Base-by-base conservation (phyloP, 1,140 invertebrate genomes). In the Ceratitis capitata region DNA sequence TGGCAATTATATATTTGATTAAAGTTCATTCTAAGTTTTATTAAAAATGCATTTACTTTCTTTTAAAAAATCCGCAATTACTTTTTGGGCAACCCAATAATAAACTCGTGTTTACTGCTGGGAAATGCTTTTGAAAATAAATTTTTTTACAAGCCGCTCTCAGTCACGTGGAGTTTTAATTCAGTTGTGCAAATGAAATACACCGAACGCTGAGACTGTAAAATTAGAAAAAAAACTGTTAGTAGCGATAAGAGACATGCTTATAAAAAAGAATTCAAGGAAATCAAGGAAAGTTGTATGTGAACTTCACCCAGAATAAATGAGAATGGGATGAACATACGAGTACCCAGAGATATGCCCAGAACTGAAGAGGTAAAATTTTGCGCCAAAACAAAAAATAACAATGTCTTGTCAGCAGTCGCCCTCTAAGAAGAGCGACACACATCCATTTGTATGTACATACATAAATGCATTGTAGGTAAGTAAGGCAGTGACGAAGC, bases 121-220 rank as follows among this genome's bases (percentile, higher is more conserved):
- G n/a, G n/a, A n/a, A n/a, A n/a, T n/a, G n/a, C n/a, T n/a, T n/a
- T n/a, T n/a, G n/a, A n/a, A n/a, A n/a, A n/a, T n/a, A n/a, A n/a
- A n/a, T n/a, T n/a, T n/a, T n/a, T n/a, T n/a, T n/a, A n/a, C n/a
- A n/a, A n/a, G n/a, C n/a, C n/a, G n/a, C n/a, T n/a, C n/a, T n/a
- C n/a, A n/a, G n/a, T n/a, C 39, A 19, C 26, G 69, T 23, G 16
- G 69, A 78, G 45, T 45, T 78, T 45, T 45, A 78, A 78, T 78
- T 45, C 69, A 42, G 69, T 45, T 78, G 45, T 78, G 69, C 39
- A 78, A 78, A 78, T 78, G 19, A 78, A 78, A 78, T 35, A 78
- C 12, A 45, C n/a, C 39, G 19, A 39, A 19, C 64, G n/a, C 3
- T 19, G 69, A 26, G 69, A 45, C 39, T 26, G 39, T 1, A 39